Evolutionary conservation across 2,888 invertebrate species (phyloP).

Genomic region (Spisula subtruncata): DNA sequence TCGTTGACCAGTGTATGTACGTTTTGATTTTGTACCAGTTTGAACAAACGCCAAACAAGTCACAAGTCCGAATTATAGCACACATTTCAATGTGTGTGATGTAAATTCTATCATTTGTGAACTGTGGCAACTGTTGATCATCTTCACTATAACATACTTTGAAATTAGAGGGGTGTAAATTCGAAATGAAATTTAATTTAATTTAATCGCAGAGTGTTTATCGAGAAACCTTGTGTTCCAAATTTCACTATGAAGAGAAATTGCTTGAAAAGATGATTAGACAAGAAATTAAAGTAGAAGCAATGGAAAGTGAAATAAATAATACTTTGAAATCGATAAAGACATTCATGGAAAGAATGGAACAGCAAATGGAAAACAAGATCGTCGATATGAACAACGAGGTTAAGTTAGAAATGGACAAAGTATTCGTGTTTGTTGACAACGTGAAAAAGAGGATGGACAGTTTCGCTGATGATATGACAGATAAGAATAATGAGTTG

Average conservation of each 20-base stretch:
- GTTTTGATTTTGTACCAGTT: no score
- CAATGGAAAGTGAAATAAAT: neutral
- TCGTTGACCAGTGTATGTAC: no score
- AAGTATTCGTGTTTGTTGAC: no score
- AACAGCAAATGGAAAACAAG: neutral
- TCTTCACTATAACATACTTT: no score
- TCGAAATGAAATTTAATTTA: no score
- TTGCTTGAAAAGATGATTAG: neutral
- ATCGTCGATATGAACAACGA: neutral
- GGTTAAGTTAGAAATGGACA: neutral
- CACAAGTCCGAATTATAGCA: no score
- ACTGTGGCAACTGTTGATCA: no score
- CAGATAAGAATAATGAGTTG: neutral
- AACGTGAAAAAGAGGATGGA: neutral
- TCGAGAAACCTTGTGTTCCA: neutral
- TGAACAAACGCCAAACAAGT: no score
- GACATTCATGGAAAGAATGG: neutral
- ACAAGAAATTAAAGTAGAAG: constrained; percentile 6
- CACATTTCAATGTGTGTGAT: no score
- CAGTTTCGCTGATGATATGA: neutral
- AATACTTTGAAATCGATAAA: neutral
- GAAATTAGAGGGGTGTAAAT: no score
- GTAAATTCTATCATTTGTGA: no score
- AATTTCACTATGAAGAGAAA: neutral
- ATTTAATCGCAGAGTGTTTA: neutral